These are phyloP conservation scores for Squalus acanthias DNA, from an alignment of 2,797 vertebrate species.

Conservation along the genomic window DNA sequence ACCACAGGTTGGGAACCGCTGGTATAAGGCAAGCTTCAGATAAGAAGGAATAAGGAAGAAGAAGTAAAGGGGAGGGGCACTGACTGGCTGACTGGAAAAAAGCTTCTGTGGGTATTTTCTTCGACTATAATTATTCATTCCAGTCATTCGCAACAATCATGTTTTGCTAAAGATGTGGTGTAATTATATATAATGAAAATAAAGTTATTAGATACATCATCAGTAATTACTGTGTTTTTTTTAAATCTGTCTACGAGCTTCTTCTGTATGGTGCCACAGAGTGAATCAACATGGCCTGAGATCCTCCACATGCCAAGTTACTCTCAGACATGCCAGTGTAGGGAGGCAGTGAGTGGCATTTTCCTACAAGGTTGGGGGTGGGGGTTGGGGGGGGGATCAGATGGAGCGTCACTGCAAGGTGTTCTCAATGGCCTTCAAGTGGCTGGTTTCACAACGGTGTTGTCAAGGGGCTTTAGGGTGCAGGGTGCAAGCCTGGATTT, in stretches of 20 bases:
- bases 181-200: background rate
- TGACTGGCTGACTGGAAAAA: background rate
- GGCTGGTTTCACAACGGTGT: background rate
- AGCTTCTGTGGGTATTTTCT: background rate
- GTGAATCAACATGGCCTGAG: background rate
- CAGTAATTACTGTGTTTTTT: background rate
- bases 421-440: background rate
- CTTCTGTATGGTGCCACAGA: background rate
- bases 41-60: background rate
- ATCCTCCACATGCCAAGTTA: background rate
- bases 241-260: background rate
- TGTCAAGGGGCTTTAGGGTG: too few relatives aligned
- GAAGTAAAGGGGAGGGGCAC: background rate
- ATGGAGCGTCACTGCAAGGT: background rate
- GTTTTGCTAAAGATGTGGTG: background rate
- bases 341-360: background rate
- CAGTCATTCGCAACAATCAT: background rate
- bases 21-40: background rate
- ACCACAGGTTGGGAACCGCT: too few relatives aligned
- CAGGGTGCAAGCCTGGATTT: too few relatives aligned
- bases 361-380: too few relatives aligned
- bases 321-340: background rate
- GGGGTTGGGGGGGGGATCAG: background rate
- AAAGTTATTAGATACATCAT: background rate
- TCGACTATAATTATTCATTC: background rate